phyloP scores from a whole-genome alignment of 2,797 vertebrate genomes.

The Helicolenus hilgendorfi region DNA sequence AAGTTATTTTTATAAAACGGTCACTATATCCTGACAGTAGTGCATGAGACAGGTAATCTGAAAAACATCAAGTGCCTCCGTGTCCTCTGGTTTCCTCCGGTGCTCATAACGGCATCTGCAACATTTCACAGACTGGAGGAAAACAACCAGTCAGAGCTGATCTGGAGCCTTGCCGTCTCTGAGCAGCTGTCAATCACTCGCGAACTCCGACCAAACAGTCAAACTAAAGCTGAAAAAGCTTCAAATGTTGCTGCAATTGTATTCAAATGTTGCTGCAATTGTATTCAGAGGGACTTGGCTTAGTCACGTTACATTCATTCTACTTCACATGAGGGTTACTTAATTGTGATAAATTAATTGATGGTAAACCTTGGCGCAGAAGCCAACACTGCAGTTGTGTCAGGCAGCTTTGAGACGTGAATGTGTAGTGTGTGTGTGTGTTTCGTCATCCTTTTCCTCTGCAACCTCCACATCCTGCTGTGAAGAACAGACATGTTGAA shows the following conservation, averaged over 20 bases:
- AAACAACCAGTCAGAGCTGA: too few species aligned
- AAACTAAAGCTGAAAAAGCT: background rate
- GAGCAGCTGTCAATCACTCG: too few species aligned
- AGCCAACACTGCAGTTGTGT: background rate
- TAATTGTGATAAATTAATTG: slow-evolving; percentile 8
- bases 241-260: background rate
- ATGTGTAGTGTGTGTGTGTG: background rate
- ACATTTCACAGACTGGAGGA: too few species aligned
- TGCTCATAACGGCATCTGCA: too few species aligned
- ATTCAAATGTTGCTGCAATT: background rate
- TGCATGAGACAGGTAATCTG: too few species aligned
- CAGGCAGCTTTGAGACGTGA: background rate
- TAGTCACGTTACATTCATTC: background rate
- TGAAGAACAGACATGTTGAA: background rate
- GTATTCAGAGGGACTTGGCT: background rate
- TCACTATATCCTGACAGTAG: too few species aligned
- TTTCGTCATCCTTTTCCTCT: slow-evolving; percentile 3
- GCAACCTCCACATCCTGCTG: background rate
- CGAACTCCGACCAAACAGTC: too few species aligned
- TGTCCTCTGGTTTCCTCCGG: too few species aligned
- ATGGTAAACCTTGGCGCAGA: background rate
- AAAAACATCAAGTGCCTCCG: too few species aligned
- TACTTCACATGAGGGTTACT: background rate
- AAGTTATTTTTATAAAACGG: too few species aligned
- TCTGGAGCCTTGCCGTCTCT: too few species aligned